Evolutionary conservation across 2,113 vertebrate genomes (phyloP), one percentile per base, ranked within the genome.

Genomic region (Neodon shergylaensis): DNA sequence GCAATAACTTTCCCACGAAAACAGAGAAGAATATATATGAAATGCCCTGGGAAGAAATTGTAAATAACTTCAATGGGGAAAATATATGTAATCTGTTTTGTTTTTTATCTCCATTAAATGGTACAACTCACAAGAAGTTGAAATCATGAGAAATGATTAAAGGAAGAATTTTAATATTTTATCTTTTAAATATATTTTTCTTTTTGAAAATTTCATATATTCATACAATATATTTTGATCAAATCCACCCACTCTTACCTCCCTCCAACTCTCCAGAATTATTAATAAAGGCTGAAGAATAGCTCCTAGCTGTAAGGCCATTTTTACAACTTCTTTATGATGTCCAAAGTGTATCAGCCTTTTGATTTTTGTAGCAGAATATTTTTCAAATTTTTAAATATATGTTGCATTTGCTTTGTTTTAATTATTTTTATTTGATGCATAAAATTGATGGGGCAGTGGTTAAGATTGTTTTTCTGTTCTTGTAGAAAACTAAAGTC

Each of bases 41-140:
- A 81, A 68, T 49, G 1, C 4, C 24, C 86, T 36, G 17, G 24
- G 31, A 90, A n/a, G 88, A 26, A 87, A 33, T 86, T 76, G 22
- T 3, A 83, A 79, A 42, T 26, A 92, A 86, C 90, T 91, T 95
- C 88, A 90, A 52, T 87, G 90, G 1, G 1, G 33, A 92, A 90
- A 90, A 82, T 82, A 5, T 22, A 77, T n/a, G 76, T 39, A 58
- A 28, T 54, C 1, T 84, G 31, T 97, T 90, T 73, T 39, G 7
- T 21, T 72, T 36, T 70, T 17, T 19, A 72, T 21, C 33, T 88
- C 39, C 14, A 79, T 31, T 14, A 79, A 83, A 33, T 79, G 31
- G n/a, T 47, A 66, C 11, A 88, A 63, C 58, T 88, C 7, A 82
- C 79, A 74, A 22, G 6, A 90, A 79, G 79, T 44, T 10, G 22